Conservation (phyloP, 2,113 vertebrate species). For the Callospermophilus lateralis region DNA sequence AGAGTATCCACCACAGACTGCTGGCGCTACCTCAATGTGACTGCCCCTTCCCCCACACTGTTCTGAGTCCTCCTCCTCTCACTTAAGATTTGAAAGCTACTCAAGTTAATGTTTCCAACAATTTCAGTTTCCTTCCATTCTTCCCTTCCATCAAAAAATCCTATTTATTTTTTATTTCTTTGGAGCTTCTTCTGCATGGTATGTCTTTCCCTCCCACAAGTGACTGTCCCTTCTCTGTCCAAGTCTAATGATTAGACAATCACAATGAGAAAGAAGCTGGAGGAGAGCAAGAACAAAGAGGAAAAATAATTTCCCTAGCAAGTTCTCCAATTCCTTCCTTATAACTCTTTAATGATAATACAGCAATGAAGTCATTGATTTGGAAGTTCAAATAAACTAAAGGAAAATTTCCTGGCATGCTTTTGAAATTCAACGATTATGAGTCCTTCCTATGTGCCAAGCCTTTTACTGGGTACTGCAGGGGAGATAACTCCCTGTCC, state of each 20-base stretch:
- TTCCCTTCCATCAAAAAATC: constrained; percentile 44
- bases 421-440: constrained; percentile 40
- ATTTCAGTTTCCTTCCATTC: background rate
- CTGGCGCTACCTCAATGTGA: constrained; percentile 31
- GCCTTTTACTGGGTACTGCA: background rate
- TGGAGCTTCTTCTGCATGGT: background rate
- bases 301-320: constrained; percentile 52
- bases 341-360: background rate
- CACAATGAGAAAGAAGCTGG: background rate
- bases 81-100: background rate
- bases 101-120: constrained; percentile 38
- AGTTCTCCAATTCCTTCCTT: constrained; percentile 17
- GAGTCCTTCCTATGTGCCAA: background rate
- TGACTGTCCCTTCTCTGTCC: constrained; percentile 2
- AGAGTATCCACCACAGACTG: constrained; percentile 49
- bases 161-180: background rate
- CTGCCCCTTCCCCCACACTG: background rate
- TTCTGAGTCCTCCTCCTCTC: constrained; percentile 17
- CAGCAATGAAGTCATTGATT: constrained; percentile 22
- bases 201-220: background rate
- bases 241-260: background rate
- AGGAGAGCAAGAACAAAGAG: background rate
- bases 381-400: constrained; percentile 45
- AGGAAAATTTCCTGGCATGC: constrained; percentile 5
- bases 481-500: background rate